Conservation (phyloP, 2,888 invertebrate genomes). For the Drosophila bunnanda region DNA sequence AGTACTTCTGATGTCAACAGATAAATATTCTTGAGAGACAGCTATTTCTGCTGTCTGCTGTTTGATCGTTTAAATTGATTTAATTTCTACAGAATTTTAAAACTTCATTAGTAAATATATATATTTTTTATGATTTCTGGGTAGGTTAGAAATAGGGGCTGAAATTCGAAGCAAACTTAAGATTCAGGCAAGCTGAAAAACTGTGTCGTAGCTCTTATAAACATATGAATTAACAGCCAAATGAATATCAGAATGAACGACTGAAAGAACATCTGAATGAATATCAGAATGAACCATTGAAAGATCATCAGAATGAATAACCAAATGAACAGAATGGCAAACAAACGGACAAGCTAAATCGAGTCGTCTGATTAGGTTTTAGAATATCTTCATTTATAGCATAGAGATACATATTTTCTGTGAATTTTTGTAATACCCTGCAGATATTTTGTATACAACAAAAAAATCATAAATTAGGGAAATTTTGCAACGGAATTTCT, state of each 20-base stretch:
- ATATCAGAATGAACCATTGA: neutral
- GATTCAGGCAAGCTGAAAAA: neutral
- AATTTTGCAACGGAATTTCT: conserved; percentile 22
- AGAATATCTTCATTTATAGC: neutral
- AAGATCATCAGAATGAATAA: neutral
- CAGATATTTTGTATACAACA: neutral
- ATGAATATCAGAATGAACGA: neutral
- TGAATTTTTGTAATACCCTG: too few species aligned
- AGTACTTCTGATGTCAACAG: neutral
- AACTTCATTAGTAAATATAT: too few species aligned
- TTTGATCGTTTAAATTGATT: neutral
- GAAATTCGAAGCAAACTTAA: neutral
- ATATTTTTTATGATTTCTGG: neutral
- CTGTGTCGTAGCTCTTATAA: too few species aligned
- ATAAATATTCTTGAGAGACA: neutral
- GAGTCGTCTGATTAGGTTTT: neutral
- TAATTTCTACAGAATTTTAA: neutral
- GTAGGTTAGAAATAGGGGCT: neutral
- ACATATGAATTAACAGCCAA: neutral
- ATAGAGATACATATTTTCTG: too few species aligned
- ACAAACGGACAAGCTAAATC: neutral
- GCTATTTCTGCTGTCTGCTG: too few species aligned
- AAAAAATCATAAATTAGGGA: neutral
- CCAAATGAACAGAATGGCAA: neutral
- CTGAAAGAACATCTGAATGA: too few species aligned